Evolutionary conservation across 2,797 vertebrate species (phyloP).

Genomic region (Macrochelys suwanniensis): DNA sequence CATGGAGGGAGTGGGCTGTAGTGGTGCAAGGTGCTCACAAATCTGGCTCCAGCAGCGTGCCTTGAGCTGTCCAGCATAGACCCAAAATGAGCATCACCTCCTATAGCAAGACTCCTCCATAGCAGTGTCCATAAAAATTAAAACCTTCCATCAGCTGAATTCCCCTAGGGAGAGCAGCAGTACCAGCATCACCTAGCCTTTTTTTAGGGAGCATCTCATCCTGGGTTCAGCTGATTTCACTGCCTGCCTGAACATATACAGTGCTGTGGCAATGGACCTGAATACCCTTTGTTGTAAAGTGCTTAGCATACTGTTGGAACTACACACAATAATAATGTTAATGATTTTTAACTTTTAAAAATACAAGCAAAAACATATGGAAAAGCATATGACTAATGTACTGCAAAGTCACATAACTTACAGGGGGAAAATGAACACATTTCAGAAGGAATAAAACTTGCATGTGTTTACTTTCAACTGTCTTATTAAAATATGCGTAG

Average conservation of each 20-base stretch:
- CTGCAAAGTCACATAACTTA: neutral
- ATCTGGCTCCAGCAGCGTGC: neutral
- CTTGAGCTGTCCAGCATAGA: neutral
- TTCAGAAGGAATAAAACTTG: neutral
- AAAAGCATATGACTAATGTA: rapidly evolving
- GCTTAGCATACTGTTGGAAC: neutral
- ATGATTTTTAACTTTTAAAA: neutral
- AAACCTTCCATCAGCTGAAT: neutral
- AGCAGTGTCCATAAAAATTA: neutral
- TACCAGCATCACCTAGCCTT: neutral
- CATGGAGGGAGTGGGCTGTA: neutral
- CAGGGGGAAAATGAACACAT: rapidly evolving
- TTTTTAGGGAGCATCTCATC: neutral
- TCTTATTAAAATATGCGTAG: rapidly evolving
- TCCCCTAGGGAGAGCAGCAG: neutral
- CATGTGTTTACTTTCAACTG: rapidly evolving
- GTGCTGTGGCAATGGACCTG: rapidly evolving
- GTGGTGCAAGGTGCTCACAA: neutral
- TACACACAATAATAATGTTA: neutral
- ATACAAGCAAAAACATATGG: neutral
- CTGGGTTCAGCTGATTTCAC: rapidly evolving
- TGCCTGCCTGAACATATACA: neutral
- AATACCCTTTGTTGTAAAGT: neutral
- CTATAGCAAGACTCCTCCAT: neutral
- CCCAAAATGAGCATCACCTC: neutral